These are phyloP conservation scores for Sebastiscus albofasciatus DNA, from an alignment of 2,797 vertebrate species.

Conservation along the genomic window DNA sequence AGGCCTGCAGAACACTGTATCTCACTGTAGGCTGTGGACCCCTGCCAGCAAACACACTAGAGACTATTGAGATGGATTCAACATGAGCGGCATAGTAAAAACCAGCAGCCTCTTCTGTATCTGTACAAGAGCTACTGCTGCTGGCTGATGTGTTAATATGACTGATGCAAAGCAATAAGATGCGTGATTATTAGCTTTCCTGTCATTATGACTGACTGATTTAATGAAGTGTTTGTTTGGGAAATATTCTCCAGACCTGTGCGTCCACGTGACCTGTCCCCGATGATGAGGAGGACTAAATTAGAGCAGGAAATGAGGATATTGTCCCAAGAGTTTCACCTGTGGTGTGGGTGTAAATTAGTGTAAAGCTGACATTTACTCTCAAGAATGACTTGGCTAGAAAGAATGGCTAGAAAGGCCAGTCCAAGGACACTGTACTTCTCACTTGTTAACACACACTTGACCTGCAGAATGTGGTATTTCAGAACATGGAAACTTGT, in stretches of 20 bases:
- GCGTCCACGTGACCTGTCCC: constrained; percentile 36
- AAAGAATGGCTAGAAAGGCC: not conserved
- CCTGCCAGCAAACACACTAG: constrained; percentile 66
- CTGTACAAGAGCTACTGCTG: constrained; percentile 15
- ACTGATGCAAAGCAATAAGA: constrained; percentile 28
- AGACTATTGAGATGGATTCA: constrained; percentile 58
- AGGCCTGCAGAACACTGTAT: constrained; percentile 58
- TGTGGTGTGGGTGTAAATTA: constrained; percentile 38
- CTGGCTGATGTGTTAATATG: constrained; percentile 28
- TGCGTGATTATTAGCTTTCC: constrained; percentile 21
- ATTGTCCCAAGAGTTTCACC: constrained; percentile 47
- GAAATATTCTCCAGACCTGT: constrained; percentile 32
- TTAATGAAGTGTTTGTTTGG: constrained; percentile 52
- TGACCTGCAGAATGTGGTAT: constrained; percentile 1
- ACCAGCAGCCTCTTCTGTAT: constrained; percentile 16
- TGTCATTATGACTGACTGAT: constrained; percentile 27
- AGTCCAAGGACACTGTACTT: not conserved
- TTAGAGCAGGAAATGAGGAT: constrained; percentile 65
- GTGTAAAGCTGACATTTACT: constrained; percentile 34
- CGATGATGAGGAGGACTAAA: constrained; percentile 51
- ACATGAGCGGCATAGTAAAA: constrained; percentile 50
- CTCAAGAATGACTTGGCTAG: not conserved
- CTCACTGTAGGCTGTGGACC: constrained; percentile 67
- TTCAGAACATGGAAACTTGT: not conserved
- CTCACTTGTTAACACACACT: constrained; percentile 3